Conservation (phyloP, 1,140 invertebrate genomes). For the Sycophila sp. region DNA sequence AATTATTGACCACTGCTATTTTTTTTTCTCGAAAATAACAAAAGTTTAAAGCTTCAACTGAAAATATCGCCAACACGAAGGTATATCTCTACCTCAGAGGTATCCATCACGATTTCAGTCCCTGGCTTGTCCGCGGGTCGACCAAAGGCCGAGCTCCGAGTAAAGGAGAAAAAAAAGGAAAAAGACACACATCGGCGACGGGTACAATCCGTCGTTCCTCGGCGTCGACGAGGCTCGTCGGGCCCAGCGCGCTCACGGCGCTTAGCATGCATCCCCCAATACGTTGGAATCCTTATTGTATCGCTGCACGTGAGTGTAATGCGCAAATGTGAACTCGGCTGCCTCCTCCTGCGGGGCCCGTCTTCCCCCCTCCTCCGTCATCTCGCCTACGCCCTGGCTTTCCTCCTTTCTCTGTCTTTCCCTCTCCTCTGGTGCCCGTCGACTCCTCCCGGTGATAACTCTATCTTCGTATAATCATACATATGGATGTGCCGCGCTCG, state of each 20-base stretch:
- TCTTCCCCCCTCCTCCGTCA: conserved; percentile 33
- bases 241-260: conserved; percentile 32
- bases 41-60: no score
- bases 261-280: conserved; percentile 66
- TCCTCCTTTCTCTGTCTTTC: not conserved
- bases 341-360: conserved; percentile 55
- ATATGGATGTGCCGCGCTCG: conserved; percentile 57
- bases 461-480: conserved; percentile 64
- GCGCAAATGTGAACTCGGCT: conserved; percentile 62
- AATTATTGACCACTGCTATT: no score
- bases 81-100: no score
- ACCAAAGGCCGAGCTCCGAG: no score
- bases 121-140: no score
- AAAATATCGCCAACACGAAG: no score
- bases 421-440: not conserved
- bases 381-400: not conserved
- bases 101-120: no score
- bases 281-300: conserved; percentile 67
- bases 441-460: conserved; percentile 57
- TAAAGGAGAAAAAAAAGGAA: no score
- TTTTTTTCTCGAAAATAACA: no score
- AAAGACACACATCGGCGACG: not conserved
- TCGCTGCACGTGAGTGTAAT: conserved; percentile 67
- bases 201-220: not conserved
- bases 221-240: not conserved